Evolutionary conservation across 1,140 invertebrate genomes (phyloP).

Genomic region (Helicorthomorpha holstii): DNA sequence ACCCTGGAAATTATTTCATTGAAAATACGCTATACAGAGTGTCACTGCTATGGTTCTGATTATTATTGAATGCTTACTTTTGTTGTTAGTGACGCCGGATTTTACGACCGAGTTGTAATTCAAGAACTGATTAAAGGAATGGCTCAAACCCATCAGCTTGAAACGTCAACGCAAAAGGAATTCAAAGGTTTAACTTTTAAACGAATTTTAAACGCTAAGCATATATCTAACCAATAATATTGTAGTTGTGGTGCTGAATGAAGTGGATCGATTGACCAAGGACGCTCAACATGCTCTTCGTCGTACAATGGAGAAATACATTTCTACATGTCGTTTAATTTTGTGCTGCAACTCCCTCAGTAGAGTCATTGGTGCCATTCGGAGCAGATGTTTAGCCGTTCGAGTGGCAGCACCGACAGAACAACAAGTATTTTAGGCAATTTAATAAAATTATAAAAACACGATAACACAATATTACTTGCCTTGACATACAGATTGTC

Average conservation of each 20-base stretch:
- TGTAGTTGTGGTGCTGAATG: constrained; percentile 78
- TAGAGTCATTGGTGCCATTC: constrained; percentile 84
- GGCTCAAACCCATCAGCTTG: constrained; percentile 88
- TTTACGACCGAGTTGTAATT: constrained; percentile 88
- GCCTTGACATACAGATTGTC: constrained; percentile 2
- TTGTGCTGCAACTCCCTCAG: constrained; percentile 89
- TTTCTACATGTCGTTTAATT: constrained; percentile 84
- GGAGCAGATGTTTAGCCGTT: constrained; percentile 80
- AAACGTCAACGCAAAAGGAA: constrained; percentile 62
- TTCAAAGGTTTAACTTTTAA: constrained; percentile 57
- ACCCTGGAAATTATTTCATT: too few relatives aligned
- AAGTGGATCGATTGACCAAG: constrained; percentile 89
- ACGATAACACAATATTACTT: neutral
- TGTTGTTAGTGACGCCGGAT: constrained; percentile 68
- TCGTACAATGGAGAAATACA: constrained; percentile 98
- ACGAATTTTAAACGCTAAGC: neutral
- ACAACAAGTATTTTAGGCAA: constrained; percentile 42
- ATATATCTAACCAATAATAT: constrained; percentile 6
- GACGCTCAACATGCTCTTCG: constrained; percentile 96
- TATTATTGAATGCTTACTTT: too few relatives aligned
- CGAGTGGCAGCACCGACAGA: constrained; percentile 71
- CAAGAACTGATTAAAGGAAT: constrained; percentile 96
- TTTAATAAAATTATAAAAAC: neutral
- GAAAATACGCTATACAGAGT: too few relatives aligned
- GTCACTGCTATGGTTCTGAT: too few relatives aligned